Evolutionary conservation across 2,113 vertebrate genomes (phyloP), one percentile per base, ranked within the genome.

Genomic region (Rostratula benghalensis): DNA sequence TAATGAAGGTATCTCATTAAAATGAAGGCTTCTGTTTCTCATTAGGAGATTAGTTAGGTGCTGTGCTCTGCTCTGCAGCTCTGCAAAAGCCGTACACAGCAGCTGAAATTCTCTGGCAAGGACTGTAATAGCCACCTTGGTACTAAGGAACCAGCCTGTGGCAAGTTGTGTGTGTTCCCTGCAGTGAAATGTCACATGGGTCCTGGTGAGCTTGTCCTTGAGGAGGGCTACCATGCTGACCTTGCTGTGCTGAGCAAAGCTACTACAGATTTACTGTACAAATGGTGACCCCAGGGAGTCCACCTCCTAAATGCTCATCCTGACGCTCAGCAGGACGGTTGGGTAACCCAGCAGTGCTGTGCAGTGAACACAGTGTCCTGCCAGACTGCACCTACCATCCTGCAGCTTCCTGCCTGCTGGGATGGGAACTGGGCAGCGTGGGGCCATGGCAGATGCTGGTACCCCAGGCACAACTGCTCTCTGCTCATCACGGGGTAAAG

Each of bases 21-120:
- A 89, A 82, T 60, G 31, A 91, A 83, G n/a, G 25, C 43, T 92
- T 90, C 51, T 89, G 41, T 59, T 81, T 89, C 46, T 84, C 56
- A 63, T 87, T 90, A 74, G 61, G 48, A 76, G 10, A 54, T 61
- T 31, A 65, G n/a, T 48, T 74, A 67, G 87, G 14, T 46, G 60
- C 83, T 90, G 31, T 37, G 71, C 76, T 92, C 76, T 37, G 71
- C 76, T 92, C 76, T 83, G 50, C 41, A 57, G 60, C 50, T 83
- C 83, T 77, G 59, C 54, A 74, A 70, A n/a, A 81, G 17, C 31
- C 46, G 6, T 22, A 80, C 35, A 11, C 35, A 64, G 59, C 37
- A 50, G 50, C 33, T 82, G 65, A 85, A 91, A 69, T 53, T 63
- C 57, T 39, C 54, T 50, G 70, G n/a, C 59, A 91, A 83, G 59